Evolutionary conservation across 2,888 invertebrate species (phyloP).

Genomic region (Coecobrya sp.): DNA sequence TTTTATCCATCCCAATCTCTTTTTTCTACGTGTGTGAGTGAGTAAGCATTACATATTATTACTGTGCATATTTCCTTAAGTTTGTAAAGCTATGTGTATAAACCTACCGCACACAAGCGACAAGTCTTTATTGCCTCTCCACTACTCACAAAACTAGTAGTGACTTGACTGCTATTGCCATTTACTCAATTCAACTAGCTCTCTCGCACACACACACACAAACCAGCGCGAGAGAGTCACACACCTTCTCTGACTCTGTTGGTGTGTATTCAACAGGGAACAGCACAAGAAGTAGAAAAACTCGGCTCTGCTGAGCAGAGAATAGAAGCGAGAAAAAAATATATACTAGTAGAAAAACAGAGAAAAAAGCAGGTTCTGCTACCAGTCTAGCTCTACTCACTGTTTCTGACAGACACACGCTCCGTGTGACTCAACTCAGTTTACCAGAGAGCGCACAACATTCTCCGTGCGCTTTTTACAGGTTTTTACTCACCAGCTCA

Average conservation of each 20-base stretch:
- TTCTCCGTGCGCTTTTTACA: constrained; percentile 20
- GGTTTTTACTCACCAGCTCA: constrained; percentile 63
- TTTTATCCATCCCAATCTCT: constrained; percentile 38
- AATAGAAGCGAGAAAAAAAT: not conserved
- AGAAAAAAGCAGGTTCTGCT: constrained; percentile 34
- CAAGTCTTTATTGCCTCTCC: constrained; percentile 68
- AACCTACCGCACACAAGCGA: constrained; percentile 71
- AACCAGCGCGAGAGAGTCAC: constrained; percentile 25
- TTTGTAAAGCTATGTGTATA: constrained; percentile 2
- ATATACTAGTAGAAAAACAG: constrained; percentile 16
- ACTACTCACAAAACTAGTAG: constrained; percentile 64
- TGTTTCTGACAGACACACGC: constrained; percentile 65
- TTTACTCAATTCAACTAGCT: constrained; percentile 63
- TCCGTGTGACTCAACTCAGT: constrained; percentile 13
- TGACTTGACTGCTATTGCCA: constrained; percentile 71
- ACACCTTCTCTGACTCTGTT: constrained; percentile 32
- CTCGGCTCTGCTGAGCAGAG: constrained; percentile 1
- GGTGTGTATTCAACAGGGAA: constrained; percentile 73
- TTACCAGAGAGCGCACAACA: not conserved
- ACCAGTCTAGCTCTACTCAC: constrained; percentile 53
- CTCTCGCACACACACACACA: constrained; percentile 25
- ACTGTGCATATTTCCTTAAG: constrained; percentile 14
- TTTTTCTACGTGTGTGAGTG: constrained; percentile 18
- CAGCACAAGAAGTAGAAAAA: not conserved
- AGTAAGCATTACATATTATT: constrained; percentile 43